Evolutionary conservation across 2,113 vertebrate species (phyloP).

Genomic region (Amblyornis subalaris): DNA sequence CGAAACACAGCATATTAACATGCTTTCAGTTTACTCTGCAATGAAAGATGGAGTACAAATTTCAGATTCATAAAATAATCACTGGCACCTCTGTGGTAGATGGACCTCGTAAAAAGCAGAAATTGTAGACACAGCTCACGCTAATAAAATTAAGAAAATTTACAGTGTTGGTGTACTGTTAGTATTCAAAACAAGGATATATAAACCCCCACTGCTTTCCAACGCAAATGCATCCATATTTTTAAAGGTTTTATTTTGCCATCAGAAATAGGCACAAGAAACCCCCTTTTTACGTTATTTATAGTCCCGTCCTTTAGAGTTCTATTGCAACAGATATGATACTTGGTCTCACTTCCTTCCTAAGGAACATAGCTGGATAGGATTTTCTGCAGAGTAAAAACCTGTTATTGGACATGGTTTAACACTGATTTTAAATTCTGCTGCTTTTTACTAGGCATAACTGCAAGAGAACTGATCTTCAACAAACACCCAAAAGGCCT

Average conservation of each 20-base stretch:
- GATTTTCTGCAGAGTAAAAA: background rate
- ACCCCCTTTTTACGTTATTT: background rate
- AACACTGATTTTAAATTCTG: background rate
- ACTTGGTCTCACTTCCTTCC: background rate
- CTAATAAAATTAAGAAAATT: background rate
- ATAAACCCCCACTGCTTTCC: background rate
- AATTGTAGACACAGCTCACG: background rate
- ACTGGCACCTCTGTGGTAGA: background rate
- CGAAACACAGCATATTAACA: background rate
- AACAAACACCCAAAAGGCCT: background rate
- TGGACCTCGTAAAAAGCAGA: background rate
- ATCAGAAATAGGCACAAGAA: background rate
- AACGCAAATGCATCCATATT: background rate
- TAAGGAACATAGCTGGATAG: background rate
- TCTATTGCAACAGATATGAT: background rate
- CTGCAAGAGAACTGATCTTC: background rate
- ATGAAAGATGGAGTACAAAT: background rate
- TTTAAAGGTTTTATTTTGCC: background rate
- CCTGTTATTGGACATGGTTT: background rate
- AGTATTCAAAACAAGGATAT: background rate
- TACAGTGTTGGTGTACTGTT: background rate
- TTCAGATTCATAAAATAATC: background rate
- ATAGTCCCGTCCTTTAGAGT: background rate
- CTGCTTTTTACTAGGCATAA: background rate
- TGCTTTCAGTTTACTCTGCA: background rate